Evolutionary conservation across 2,888 invertebrate genomes (phyloP).

Genomic region (Lumbricus terrestris): DNA sequence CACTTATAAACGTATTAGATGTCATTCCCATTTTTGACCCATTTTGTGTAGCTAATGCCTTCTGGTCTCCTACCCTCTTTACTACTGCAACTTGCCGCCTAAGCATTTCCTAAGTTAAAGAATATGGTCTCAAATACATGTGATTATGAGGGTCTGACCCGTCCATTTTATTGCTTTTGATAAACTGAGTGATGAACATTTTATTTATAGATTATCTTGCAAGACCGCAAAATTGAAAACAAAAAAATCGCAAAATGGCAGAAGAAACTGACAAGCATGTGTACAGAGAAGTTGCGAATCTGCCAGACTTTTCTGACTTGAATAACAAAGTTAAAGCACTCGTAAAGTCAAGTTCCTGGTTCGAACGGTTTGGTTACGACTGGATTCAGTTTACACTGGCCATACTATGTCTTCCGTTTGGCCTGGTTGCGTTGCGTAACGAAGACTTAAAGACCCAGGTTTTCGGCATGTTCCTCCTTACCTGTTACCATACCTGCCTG

Average conservation of each 20-base stretch:
- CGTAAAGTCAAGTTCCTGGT: slow-evolving; percentile 45
- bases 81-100: too few species aligned
- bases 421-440: slow-evolving; percentile 38
- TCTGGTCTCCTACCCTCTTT: too few species aligned
- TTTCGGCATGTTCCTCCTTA: slow-evolving; percentile 45
- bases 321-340: slow-evolving; percentile 43
- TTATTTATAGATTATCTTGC: not conserved
- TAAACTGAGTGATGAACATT: not conserved
- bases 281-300: slow-evolving; percentile 43
- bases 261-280: slow-evolving; percentile 31
- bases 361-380: slow-evolving; percentile 51
- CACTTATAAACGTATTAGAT: too few species aligned
- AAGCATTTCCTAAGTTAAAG: too few species aligned
- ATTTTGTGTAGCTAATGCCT: too few species aligned
- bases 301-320: slow-evolving; percentile 47
- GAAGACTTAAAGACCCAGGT: slow-evolving; percentile 31
- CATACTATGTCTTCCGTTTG: slow-evolving; percentile 34
- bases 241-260: not conserved
- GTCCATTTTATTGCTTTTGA: not conserved
- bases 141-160: too few species aligned
- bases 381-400: slow-evolving; percentile 41
- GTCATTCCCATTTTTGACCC: too few species aligned
- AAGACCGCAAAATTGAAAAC: not conserved
- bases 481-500: slow-evolving; percentile 44
- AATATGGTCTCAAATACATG: too few species aligned